These are phyloP conservation scores for Rhopalosiphum nymphaeae DNA, from an alignment of 2,888 invertebrate species.

Conservation along the genomic window DNA sequence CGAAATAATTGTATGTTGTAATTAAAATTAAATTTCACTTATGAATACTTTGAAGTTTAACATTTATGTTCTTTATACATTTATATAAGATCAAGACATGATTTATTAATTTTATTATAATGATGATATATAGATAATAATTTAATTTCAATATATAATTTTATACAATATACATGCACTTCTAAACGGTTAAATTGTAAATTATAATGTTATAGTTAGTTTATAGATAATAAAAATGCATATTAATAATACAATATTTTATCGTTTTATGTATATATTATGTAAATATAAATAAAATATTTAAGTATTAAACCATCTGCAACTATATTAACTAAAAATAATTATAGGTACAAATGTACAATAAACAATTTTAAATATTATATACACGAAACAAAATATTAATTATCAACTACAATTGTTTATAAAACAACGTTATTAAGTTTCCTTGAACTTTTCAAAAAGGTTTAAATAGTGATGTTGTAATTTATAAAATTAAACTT, in stretches of 20 bases:
- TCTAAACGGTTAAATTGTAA: not conserved
- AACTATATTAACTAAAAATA: not conserved
- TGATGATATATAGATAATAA: not conserved
- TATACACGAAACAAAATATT: not conserved
- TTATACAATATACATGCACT: not conserved
- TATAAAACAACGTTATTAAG: not conserved
- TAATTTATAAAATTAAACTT: not conserved
- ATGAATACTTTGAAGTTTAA: not conserved
- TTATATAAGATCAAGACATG: not conserved
- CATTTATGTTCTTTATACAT: not conserved
- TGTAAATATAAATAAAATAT: not conserved
- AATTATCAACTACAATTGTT: not conserved
- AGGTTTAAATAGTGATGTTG: not conserved
- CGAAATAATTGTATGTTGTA: not conserved
- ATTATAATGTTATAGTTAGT: not conserved
- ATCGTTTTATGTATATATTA: not conserved
- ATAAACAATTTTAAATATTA: not conserved
- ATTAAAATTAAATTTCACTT: not conserved
- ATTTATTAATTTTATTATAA: not conserved
- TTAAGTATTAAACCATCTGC: not conserved
- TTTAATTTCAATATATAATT: not conserved
- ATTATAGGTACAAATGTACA: not conserved
- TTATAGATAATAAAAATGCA: not conserved
- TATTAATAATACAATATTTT: not conserved
- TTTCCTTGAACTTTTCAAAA: not conserved